Percentiles rank a stretch among this genome's conserved stretches.
Evolutionary conservation across 2,113 vertebrate species (phyloP).

Genomic region (Oncorhynchus nerka): DNA sequence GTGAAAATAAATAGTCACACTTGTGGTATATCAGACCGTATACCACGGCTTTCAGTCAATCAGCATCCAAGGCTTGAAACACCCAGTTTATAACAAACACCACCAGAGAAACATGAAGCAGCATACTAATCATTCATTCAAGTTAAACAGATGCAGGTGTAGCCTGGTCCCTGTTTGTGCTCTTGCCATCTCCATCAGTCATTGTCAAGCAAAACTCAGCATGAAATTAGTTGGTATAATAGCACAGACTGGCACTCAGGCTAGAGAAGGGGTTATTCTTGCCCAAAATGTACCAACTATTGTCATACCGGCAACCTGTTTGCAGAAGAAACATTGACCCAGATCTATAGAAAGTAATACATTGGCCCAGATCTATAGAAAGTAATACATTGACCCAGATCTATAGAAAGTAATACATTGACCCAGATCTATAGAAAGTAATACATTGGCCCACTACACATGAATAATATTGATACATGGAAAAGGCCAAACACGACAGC

Average conservation of each 20-base stretch:
- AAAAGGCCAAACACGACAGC: conserved; percentile 50
- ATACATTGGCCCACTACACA: conserved; percentile 9
- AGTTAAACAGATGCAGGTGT: not conserved
- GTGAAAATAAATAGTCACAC: too few relatives aligned
- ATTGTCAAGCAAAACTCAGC: too few relatives aligned
- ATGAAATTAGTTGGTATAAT: too few relatives aligned
- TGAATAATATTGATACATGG: conserved; percentile 42
- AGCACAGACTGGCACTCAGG: not conserved
- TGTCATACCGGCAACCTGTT: conserved; percentile 8
- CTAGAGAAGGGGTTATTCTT: not conserved
- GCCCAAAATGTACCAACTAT: not conserved
- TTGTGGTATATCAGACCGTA: too few relatives aligned
- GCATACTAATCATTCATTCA: not conserved
- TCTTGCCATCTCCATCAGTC: too few relatives aligned
- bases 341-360: conserved; percentile 24
- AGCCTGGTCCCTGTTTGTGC: too few relatives aligned
- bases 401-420: conserved; percentile 23
- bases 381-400: conserved; percentile 4
- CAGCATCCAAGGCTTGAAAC: too few relatives aligned
- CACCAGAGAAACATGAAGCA: not conserved
- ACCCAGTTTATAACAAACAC: not conserved
- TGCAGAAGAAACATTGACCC: conserved; percentile 14
- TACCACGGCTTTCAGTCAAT: too few relatives aligned
- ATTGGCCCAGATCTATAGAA: conserved; percentile 32
- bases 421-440: conserved; percentile 24